Base-by-base conservation (phyloP, 2,888 invertebrate genomes). In the Acronicta psi region DNA sequence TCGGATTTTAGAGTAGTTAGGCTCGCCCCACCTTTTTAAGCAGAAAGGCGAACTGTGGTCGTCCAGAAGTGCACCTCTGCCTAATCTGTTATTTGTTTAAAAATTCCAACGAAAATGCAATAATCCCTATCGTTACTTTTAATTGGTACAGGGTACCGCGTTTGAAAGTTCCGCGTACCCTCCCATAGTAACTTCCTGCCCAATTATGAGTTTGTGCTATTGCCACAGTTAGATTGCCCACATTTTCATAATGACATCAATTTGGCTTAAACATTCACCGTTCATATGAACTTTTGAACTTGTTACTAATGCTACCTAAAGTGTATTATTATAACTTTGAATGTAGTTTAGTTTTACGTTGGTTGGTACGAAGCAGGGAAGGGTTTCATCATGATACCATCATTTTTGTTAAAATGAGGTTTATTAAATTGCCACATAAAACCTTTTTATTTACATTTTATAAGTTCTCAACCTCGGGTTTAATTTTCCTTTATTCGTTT, bases 201-300 rank as follows among this genome's bases (percentile, higher is more conserved):
- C 79, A 80, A 82, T 84, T 82, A 84, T 69, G 71, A 84, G 77
- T 83, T 76, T 71, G 69, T 67, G 56, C 60, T 71, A 81, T 83
- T 82, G 75, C 74, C 73, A 73, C 75, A 82, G 80, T 84, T 82
- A 59, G 81, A 84, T 84, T 80, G 75, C 78, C 71, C 70, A 73
- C 75, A 77, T 84, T 86, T 80, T 76, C 82, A 76, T 84, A 85
- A 87, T 82, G 79, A 77, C 76, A 75, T 77, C 80, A 79, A 82
- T 83, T 81, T 75, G 47, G 60, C 50, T 73, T 79, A 75, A 76
- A 77, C 72, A 77, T 61, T 60, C 46, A 55, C 49, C 58, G 67
- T 51, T 59, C 59, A 47, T 60, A 46, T 50, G 51, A 59, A 61
- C 50, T 64, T 75, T 63, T 45, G 47, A 68, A 73, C 59, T 63